Evolutionary conservation across 2,113 vertebrate species (phyloP).

Genomic region (Paedocypris sp.): DNA sequence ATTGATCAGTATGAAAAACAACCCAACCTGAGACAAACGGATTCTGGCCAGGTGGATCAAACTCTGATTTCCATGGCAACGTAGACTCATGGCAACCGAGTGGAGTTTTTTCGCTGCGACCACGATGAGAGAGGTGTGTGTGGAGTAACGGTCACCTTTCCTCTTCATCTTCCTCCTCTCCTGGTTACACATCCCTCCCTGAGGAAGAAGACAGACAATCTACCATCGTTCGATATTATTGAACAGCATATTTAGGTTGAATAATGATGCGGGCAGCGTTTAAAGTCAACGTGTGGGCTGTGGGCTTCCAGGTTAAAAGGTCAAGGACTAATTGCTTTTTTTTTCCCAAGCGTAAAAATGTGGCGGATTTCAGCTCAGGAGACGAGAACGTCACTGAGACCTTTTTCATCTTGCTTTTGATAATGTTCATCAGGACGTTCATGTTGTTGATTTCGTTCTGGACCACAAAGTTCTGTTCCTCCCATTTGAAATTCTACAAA

Average conservation of each 20-base stretch:
- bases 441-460: constrained; percentile 95
- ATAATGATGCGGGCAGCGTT: neutral
- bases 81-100: constrained; percentile 77
- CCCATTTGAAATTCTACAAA: constrained; percentile 88
- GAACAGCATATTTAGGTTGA: constrained; percentile 1
- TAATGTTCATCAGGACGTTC: constrained; percentile 77
- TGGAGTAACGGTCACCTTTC: constrained; percentile 80
- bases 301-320: neutral
- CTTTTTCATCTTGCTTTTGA: constrained; percentile 75
- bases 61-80: constrained; percentile 75
- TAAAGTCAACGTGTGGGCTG: neutral
- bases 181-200: constrained; percentile 58
- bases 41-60: constrained; percentile 75
- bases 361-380: no score
- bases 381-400: constrained; percentile 44
- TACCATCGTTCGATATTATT: neutral
- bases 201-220: neutral
- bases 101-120: constrained; percentile 79
- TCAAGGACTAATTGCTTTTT: neutral
- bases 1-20: neutral
- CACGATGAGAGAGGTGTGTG: constrained; percentile 85
- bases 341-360: no score
- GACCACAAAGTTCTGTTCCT: constrained; percentile 92
- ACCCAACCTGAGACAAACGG: constrained; percentile 71
- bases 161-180: constrained; percentile 76